phyloP scores from a whole-genome alignment of 2,888 invertebrate species.

The Plagiodera versicolora region DNA sequence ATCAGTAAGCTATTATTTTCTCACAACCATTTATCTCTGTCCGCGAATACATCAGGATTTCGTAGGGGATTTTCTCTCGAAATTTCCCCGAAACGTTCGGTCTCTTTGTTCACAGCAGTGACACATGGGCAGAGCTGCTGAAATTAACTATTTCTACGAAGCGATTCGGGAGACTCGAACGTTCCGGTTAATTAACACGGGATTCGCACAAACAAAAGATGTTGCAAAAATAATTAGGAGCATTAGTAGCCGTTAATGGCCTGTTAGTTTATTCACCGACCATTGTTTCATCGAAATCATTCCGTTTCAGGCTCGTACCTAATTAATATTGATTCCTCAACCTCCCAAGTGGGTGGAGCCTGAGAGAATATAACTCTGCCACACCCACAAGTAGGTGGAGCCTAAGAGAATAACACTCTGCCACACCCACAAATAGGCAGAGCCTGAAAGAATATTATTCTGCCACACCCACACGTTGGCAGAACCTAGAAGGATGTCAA shows the following conservation, averaged over 20 bases:
- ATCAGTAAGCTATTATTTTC: constrained; percentile 4
- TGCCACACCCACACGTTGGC: no score
- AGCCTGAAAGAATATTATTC: no score
- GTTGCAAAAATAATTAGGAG: background rate
- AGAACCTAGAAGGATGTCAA: no score
- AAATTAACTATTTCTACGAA: background rate
- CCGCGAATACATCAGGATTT: constrained; percentile 11
- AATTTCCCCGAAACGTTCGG: background rate
- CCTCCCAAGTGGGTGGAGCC: no score
- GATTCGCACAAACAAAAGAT: background rate
- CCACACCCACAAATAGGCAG: no score
- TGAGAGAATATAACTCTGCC: no score
- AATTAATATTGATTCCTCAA: no score
- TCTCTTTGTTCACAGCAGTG: background rate
- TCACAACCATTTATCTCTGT: constrained; percentile 8
- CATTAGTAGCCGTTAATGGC: background rate
- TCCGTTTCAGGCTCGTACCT: no score
- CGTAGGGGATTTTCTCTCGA: background rate
- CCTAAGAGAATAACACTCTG: no score
- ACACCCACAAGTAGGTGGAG: no score
- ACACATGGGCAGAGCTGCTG: background rate
- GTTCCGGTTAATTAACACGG: background rate
- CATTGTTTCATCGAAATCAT: background rate
- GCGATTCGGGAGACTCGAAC: background rate
- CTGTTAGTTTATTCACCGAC: background rate